Conservation (phyloP, 2,797 vertebrate species). For the Podarcis lilfordi region DNA sequence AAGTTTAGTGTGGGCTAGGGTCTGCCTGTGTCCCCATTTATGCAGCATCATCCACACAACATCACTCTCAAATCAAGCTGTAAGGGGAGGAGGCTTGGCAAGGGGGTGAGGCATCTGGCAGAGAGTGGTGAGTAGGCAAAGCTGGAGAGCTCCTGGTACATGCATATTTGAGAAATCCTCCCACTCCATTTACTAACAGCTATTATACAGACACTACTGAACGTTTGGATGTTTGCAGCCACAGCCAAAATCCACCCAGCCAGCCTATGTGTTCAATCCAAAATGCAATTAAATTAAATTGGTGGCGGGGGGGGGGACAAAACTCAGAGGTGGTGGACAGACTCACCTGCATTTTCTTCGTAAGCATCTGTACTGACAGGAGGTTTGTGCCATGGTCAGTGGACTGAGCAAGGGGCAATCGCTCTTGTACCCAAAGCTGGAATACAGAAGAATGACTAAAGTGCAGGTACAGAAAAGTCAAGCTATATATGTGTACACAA, state of each 20-base stretch:
- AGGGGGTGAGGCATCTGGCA: too few species aligned
- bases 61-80: too few species aligned
- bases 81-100: too few species aligned
- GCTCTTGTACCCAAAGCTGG: constrained; percentile 95
- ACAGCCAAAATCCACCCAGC: neutral
- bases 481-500: neutral
- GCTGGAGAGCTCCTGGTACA: neutral
- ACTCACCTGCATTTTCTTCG: constrained; percentile 93
- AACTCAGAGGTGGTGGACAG: neutral
- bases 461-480: neutral
- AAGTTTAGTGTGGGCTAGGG: too few species aligned
- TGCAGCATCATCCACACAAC: too few species aligned
- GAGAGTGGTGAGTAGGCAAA: too few species aligned
- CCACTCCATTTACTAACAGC: neutral
- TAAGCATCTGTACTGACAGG: constrained; percentile 89
- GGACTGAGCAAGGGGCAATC: constrained; percentile 88
- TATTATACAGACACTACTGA: neutral
- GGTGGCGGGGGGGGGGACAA: neutral
- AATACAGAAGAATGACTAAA: constrained; percentile 26
- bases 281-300: neutral
- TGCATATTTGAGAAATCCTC: neutral
- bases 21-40: too few species aligned
- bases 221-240: neutral
- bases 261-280: neutral
- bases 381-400: constrained; percentile 90